Conservation (phyloP, 2,113 vertebrate genomes). For the Lagopus muta region DNA sequence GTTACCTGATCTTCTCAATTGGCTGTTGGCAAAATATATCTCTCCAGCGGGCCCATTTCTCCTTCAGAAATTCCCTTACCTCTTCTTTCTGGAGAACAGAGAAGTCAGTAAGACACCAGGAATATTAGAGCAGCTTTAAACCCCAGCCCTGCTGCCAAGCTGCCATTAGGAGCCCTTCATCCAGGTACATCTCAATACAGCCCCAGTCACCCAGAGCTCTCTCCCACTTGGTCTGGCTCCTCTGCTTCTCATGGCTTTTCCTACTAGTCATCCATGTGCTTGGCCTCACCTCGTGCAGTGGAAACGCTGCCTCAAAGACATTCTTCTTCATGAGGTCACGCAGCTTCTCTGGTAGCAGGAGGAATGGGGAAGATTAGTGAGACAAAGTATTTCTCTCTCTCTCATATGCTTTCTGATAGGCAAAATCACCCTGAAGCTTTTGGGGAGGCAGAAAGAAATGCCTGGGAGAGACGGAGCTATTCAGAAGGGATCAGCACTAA, state of each 20-base stretch:
- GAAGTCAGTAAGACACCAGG: not conserved
- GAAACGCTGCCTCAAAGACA: conserved; percentile 88
- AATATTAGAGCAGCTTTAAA: fast-evolving
- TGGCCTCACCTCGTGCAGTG: conserved; percentile 86
- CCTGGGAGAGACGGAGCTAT: not conserved
- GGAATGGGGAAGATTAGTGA: not conserved
- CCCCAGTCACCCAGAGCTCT: not conserved
- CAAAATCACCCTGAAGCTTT: not conserved
- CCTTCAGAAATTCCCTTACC: conserved; percentile 58
- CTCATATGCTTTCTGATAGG: not conserved
- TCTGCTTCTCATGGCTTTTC: not conserved
- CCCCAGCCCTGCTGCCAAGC: not conserved
- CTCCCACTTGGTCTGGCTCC: fast-evolving
- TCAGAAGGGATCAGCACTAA: not conserved
- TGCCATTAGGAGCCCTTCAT: fast-evolving
- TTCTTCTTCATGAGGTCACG: conserved; percentile 71
- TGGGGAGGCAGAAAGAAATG: too few species aligned
- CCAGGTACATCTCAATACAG: fast-evolving
- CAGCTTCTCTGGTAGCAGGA: conserved; percentile 78
- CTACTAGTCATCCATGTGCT: not conserved
- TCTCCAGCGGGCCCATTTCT: conserved; percentile 84
- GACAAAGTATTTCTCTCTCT: not conserved
- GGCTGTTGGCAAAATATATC: conserved; percentile 75
- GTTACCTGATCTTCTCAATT: conserved; percentile 81
- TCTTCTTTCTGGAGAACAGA: conserved; percentile 63